Evolutionary conservation across 2,113 vertebrate genomes (phyloP).

Genomic region (Ibidorhyncha struthersii): DNA sequence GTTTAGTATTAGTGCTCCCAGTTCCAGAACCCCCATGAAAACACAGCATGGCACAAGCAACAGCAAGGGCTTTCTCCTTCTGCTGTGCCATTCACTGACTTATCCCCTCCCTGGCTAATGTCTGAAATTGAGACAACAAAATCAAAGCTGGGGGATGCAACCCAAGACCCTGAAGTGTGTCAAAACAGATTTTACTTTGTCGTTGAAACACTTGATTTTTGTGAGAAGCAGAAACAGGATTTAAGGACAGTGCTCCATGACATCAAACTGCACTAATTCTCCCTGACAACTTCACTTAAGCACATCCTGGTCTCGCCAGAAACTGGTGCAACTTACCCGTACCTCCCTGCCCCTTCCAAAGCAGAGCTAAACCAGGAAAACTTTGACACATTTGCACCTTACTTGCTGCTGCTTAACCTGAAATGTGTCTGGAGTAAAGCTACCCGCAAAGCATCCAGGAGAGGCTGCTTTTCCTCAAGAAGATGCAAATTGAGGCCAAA

Average conservation of each 20-base stretch:
- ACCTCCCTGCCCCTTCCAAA: neutral
- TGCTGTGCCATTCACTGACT: neutral
- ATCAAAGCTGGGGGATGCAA: neutral
- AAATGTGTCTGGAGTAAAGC: neutral
- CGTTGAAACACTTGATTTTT: neutral
- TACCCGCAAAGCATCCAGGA: neutral
- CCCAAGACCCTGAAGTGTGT: neutral
- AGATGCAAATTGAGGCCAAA: neutral
- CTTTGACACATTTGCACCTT: neutral
- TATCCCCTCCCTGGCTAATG: neutral
- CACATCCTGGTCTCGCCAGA: rapidly evolving
- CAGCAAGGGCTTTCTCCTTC: neutral
- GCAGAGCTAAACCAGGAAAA: neutral
- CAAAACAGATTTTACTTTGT: neutral
- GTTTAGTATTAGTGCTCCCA: neutral
- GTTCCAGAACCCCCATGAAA: neutral
- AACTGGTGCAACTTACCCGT: neutral
- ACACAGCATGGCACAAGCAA: too few relatives aligned
- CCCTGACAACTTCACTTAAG: neutral
- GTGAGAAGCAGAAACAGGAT: neutral
- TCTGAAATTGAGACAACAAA: neutral
- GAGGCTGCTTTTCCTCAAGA: neutral
- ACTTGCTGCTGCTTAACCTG: neutral
- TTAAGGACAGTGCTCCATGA: neutral
- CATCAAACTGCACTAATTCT: neutral